These are phyloP conservation scores for Mus musculus DNA, from an alignment of 2,113 vertebrate species.

Conservation along the genomic window GRCm39 chr5:12657501-12658000, in stretches of 20 bases:
- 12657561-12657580: too few relatives aligned
- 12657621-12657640: not conserved
- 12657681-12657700: not conserved
- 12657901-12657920: too few relatives aligned
- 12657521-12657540: too few relatives aligned
- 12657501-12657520: too few relatives aligned
- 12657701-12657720: not conserved
- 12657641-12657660: not conserved
- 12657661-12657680: not conserved
- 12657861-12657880: not conserved
- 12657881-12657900: fast-evolving
- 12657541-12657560: too few relatives aligned
- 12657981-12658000: not conserved
- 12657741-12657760: not conserved
- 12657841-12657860: not conserved
- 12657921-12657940: fast-evolving
- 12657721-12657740: not conserved
- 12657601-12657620: not conserved
- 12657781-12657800: not conserved
- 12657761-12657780: not conserved
- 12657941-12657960: not conserved
- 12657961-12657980: not conserved
- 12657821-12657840: not conserved
- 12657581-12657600: not conserved
- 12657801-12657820: not conserved